Conservation (phyloP, 2,888 invertebrate species). For the Lathronympha strigana region DNA sequence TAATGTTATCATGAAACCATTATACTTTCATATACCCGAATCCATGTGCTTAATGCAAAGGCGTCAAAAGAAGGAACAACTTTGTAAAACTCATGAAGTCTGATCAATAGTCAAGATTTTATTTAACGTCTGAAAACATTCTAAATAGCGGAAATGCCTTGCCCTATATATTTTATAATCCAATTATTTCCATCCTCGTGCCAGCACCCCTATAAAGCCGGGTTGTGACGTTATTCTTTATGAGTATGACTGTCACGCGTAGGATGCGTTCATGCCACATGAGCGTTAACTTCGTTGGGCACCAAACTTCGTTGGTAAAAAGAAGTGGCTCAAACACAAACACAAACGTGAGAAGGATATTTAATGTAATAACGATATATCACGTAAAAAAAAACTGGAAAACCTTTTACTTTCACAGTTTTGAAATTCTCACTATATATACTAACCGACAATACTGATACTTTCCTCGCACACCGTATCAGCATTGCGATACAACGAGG, state of each 20-base stretch:
- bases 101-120: not conserved
- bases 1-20: too few species aligned
- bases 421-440: too few species aligned
- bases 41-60: not conserved
- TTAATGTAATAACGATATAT: not conserved
- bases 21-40: too few species aligned
- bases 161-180: conserved; percentile 36
- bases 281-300: conserved; percentile 9
- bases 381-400: not conserved
- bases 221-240: conserved; percentile 37
- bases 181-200: conserved; percentile 30
- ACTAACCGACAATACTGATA: too few species aligned
- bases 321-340: conserved; percentile 12
- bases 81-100: not conserved
- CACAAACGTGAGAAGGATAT: conserved; percentile 4
- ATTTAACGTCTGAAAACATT: not conserved
- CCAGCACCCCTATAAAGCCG: conserved; percentile 26
- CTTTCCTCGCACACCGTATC: too few species aligned
- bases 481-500: too few species aligned
- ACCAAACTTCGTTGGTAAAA: conserved; percentile 1
- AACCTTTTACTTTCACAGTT: not conserved
- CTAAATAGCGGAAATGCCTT: not conserved
- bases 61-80: not conserved
- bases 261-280: conserved; percentile 18
- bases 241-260: conserved; percentile 27